Conservation (phyloP, 2,113 vertebrate genomes). For the Actinemys pallida region DNA sequence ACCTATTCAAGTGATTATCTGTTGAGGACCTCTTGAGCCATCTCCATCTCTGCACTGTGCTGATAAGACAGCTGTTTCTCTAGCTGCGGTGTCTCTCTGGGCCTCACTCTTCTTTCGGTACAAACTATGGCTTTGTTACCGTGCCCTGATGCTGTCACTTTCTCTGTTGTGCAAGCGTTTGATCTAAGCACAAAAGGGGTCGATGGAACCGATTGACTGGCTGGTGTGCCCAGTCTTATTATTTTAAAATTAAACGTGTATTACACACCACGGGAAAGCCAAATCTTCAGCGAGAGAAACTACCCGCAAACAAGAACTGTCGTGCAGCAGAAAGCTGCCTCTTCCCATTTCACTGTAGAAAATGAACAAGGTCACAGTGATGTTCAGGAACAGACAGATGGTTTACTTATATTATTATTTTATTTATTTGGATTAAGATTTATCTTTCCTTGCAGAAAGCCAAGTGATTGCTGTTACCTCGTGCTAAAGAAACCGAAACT, state of each 20-base stretch:
- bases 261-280: conserved; percentile 68
- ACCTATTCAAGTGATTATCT: conserved; percentile 86
- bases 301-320: conserved; percentile 1
- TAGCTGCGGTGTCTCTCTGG: conserved; percentile 77
- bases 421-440: conserved; percentile 48
- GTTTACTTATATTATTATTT: conserved; percentile 61
- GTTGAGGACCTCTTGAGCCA: conserved; percentile 83
- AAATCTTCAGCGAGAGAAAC: conserved; percentile 55
- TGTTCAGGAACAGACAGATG: conserved; percentile 60
- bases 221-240: conserved; percentile 58
- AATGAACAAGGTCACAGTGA: conserved; percentile 44
- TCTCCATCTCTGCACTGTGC: conserved; percentile 83
- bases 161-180: conserved; percentile 74
- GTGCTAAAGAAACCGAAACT: conserved; percentile 16
- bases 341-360: conserved; percentile 21
- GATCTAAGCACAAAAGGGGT: conserved; percentile 74
- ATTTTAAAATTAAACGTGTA: conserved; percentile 72
- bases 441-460: conserved; percentile 45
- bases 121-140: conserved; percentile 82
- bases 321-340: conserved; percentile 44
- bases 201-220: conserved; percentile 66
- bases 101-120: conserved; percentile 70
- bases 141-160: conserved; percentile 73
- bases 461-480: conserved; percentile 18
- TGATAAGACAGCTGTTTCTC: conserved; percentile 87